Evolutionary conservation across 2,888 invertebrate species (phyloP), one percentile per base, ranked within the genome.

Genomic region (Melieria picta): DNA sequence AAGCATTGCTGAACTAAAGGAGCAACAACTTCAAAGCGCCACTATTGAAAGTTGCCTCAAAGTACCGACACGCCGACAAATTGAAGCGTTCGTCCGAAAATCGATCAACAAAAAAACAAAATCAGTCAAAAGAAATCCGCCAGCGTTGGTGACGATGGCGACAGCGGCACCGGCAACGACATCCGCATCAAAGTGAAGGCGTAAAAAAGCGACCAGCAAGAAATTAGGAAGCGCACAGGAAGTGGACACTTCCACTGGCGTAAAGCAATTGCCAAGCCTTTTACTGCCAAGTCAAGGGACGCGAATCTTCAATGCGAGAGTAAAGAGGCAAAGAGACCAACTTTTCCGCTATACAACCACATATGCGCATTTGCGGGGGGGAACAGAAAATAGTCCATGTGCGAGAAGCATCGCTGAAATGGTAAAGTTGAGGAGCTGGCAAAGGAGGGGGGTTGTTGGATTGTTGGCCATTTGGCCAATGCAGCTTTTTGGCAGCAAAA

Each of bases 141-240:
- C 65, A 61, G 42, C 45, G 45, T 48, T 16, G 58, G 7, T 56
- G 58, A 66, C 66, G 63, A 48, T 30, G 13, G 56, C 9, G 57
- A 61, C 56, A 70, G 78, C 79, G 79, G 81, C 80, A 80, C 82
- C 80, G 78, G 79, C 81, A 82, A 81, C 80, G 80, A 83, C 80
- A 82, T 83, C 83, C 82, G 81, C 80, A 72, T 73, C 77, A 79
- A 79, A 82, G 79, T 72, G 76, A 79, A 74, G 76, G 67, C 61
- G 69, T 55, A 50, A 65, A 77, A 64, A 60, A 63, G 48, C 72
- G 42, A 42, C 13, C 55, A 71, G 42, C 42, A 66, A 71, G 60
- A 67, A 69, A 64, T 64, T 56, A 70, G 63, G 46, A 64, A 65
- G 43, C 66, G 61, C 50, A 61, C 69, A 69, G 74, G 74, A 74